These are phyloP conservation scores for Chloropsis hardwickii DNA, from an alignment of 2,113 vertebrate genomes.

Conservation along the genomic window DNA sequence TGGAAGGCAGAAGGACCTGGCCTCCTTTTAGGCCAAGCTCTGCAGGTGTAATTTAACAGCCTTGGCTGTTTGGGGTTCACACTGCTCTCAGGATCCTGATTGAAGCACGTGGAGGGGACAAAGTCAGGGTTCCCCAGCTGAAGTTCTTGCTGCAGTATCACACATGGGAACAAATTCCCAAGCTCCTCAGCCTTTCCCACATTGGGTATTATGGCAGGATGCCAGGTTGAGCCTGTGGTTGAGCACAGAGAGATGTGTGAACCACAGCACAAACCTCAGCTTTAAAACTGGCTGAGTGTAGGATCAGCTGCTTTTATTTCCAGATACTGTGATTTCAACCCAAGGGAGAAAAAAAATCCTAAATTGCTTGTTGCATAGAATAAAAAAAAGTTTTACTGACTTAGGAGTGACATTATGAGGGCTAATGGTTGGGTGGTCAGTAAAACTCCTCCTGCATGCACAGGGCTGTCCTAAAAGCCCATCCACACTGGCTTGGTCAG, in stretches of 20 bases:
- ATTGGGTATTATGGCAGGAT: fast-evolving
- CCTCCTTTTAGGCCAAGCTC: background rate
- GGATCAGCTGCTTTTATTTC: background rate
- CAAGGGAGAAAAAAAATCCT: fast-evolving
- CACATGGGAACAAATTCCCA: background rate
- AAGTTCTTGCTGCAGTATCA: background rate
- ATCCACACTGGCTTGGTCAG: background rate
- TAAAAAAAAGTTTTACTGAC: background rate
- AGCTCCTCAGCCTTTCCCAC: background rate
- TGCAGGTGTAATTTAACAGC: background rate
- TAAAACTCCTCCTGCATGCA: background rate
- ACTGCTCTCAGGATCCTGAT: background rate
- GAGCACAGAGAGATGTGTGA: background rate
- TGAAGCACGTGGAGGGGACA: background rate
- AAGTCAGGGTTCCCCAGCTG: background rate
- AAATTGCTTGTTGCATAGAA: background rate
- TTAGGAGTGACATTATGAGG: background rate
- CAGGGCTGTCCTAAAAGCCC: background rate
- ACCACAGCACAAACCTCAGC: background rate
- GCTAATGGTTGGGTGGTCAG: background rate
- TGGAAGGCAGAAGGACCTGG: background rate
- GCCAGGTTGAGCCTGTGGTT: background rate
- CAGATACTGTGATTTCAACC: background rate
- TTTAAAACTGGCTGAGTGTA: background rate
- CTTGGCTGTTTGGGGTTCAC: background rate